Conservation (phyloP, 2,888 invertebrate species). For the Pseudanteris insignis region DNA sequence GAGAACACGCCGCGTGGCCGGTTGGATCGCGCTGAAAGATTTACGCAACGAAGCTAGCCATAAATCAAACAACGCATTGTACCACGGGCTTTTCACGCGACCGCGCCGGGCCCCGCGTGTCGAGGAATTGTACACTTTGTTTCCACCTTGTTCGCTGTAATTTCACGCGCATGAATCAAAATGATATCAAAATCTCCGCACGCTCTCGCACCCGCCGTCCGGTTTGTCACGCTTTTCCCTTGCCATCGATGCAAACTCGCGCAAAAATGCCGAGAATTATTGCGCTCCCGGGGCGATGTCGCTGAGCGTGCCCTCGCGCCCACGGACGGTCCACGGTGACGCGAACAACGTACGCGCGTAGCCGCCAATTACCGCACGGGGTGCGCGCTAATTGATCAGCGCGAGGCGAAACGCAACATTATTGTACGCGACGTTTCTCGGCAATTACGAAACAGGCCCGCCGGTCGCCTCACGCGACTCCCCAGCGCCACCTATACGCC, state of each 20-base stretch:
- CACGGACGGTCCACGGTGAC: too few relatives aligned
- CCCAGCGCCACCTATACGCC: too few relatives aligned
- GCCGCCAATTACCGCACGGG: not conserved
- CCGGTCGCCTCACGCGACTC: too few relatives aligned
- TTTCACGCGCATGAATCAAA: constrained; percentile 41
- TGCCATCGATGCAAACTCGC: not conserved
- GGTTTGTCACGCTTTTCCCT: not conserved
- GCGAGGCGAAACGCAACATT: constrained; percentile 14
- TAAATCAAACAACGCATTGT: constrained; percentile 43
- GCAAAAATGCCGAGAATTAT: constrained; percentile 28
- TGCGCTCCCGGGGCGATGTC: constrained; percentile 11
- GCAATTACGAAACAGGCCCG: too few relatives aligned
- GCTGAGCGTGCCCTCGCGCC: constrained; percentile 4
- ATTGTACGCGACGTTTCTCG: too few relatives aligned
- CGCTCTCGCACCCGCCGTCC: not conserved
- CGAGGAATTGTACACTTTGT: constrained; percentile 43
- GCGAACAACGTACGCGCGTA: too few relatives aligned
- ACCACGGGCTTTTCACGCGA: constrained; percentile 28
- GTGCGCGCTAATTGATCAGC: constrained; percentile 19
- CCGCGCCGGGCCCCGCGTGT: constrained; percentile 15
- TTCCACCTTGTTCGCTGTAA: constrained; percentile 36
- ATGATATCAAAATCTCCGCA: constrained; percentile 38
- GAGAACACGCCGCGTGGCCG: constrained; percentile 7
- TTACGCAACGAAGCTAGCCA: constrained; percentile 40
- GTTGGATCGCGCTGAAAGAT: constrained; percentile 40